A percentile compares a stretch with the other conserved stretches of the same genome.
These are phyloP conservation scores for Nycticryphes semicollaris DNA, from an alignment of 2,113 vertebrate genomes.

Conservation along the genomic window DNA sequence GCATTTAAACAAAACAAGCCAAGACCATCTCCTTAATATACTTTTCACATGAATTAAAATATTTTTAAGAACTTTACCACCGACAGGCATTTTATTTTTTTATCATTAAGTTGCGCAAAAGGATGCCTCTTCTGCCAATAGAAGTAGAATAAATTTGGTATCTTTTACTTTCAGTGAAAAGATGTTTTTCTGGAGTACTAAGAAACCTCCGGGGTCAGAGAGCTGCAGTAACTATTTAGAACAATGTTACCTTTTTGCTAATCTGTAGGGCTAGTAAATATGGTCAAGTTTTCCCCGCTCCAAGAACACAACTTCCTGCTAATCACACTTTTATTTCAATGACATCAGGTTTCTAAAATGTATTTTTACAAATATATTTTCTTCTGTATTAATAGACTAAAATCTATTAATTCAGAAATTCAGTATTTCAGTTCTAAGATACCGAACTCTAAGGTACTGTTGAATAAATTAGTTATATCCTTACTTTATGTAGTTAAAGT, in stretches of 20 bases:
- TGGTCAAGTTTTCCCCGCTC: not conserved
- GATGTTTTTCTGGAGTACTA: not conserved
- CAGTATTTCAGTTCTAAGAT: not conserved
- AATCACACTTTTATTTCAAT: not conserved
- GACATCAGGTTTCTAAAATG: not conserved
- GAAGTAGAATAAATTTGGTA: not conserved
- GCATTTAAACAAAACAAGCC: not conserved
- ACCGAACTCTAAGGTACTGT: not conserved
- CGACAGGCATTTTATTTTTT: not conserved
- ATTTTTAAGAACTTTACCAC: not conserved
- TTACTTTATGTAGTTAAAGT: constrained; percentile 96
- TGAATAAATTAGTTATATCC: not conserved
- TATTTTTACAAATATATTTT: too few species aligned
- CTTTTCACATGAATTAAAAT: not conserved
- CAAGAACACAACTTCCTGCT: not conserved
- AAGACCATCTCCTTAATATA: not conserved
- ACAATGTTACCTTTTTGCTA: not conserved
- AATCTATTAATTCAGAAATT: too few species aligned
- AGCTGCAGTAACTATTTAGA: not conserved
- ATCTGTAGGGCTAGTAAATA: not conserved
- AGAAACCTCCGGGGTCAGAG: not conserved
- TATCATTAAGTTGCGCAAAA: not conserved
- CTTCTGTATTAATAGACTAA: too few species aligned
- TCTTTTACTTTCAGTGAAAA: not conserved
- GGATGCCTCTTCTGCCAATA: not conserved